phyloP scores from a whole-genome alignment of 2,797 vertebrate species.

The Phataginus tetradactyla region DNA sequence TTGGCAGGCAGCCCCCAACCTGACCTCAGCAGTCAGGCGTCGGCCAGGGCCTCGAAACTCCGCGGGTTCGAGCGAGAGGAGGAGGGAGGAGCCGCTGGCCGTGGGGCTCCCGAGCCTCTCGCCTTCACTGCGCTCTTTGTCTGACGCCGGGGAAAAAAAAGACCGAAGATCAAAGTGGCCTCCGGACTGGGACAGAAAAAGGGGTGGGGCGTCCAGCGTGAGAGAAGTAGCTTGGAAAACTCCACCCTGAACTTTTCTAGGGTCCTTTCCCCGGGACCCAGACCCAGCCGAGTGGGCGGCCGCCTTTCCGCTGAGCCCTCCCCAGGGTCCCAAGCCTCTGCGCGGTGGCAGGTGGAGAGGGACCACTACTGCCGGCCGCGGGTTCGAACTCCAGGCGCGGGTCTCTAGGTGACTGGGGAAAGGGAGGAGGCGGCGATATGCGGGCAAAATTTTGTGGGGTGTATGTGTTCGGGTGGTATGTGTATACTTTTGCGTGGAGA shows the following conservation, averaged over 20 bases:
- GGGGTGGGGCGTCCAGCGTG: not conserved
- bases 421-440: not conserved
- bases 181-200: slow-evolving; percentile 17
- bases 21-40: slow-evolving; percentile 65
- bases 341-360: not conserved
- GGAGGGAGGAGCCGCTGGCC: not conserved
- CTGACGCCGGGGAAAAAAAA: slow-evolving; percentile 47
- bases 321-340: not conserved
- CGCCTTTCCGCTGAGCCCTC: not conserved
- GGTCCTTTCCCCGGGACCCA: not conserved
- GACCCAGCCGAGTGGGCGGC: fast-evolving
- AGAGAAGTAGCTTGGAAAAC: slow-evolving; percentile 1
- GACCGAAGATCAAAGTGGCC: slow-evolving; percentile 83
- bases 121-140: slow-evolving; percentile 81
- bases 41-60: not conserved
- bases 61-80: not conserved
- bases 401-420: not conserved
- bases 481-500: not conserved
- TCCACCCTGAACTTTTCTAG: slow-evolving; percentile 42
- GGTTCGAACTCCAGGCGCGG: not conserved
- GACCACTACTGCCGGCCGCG: not conserved
- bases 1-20: slow-evolving; percentile 75
- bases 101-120: not conserved
- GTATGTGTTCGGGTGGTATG: not conserved
- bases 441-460: not conserved